Base-by-base conservation (phyloP, 2,113 vertebrate species). In the Xiphias gladius region DNA sequence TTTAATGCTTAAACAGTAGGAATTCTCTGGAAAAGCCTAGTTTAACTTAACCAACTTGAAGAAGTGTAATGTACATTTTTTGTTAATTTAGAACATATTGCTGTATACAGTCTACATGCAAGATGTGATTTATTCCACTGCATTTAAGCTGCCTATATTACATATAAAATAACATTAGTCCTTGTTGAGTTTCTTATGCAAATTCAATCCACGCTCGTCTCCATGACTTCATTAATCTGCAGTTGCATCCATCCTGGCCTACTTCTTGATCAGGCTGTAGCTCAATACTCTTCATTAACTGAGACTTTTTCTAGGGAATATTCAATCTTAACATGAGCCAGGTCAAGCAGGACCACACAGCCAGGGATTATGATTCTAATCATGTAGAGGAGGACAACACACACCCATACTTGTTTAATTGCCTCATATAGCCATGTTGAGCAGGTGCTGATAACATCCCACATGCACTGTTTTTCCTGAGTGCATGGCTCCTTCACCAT, bases 191-290 rank as follows among this genome's bases (percentile, higher is more conserved):
- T 39, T 62, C 72, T 85, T 79, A 86, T 87, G 86, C 67, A 79
- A 88, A 90, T 89, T 76, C 67, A 79, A 30, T 50, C 22, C 28
- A 13, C 64, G 90, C 76, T 87, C 78, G 84, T 86, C 79, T 80
- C 62, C 20, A 65, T 39, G 10, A 92, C 91, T 92, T 89, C 88
- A 90, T 93, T 92, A 93, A 93, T 90, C 83, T 86, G 57, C 50
- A 5, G 59, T 72, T 87, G 84, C 69, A 88, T 89, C 80, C 82
- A 87, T 91, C 71, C 80, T 68, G 69, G 76, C 69, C 80, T 76
- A 61, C 84, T 80, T 87, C 83, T 73, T 84, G 73, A 88, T 87
- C 71, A 85, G 74, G 59, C 77, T 68, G 70, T 50, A 82, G 54
- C 66, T 86, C 67, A 67, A 46, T 79, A 72, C 77, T 76, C 80